These are phyloP conservation scores for Drosophila atripex DNA, from an alignment of 2,888 invertebrate species.

Conservation along the genomic window DNA sequence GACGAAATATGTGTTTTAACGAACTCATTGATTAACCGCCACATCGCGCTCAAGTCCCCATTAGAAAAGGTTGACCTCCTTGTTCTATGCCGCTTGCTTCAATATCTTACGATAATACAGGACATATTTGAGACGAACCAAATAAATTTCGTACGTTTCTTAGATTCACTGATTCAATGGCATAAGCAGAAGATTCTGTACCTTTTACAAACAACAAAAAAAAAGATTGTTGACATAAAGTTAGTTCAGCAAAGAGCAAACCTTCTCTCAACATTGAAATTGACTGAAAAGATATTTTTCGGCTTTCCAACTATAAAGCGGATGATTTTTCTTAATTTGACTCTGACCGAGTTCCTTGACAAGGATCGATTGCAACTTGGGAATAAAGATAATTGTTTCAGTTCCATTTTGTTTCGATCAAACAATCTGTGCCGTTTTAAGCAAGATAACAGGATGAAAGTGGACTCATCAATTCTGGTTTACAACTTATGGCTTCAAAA, in stretches of 20 bases:
- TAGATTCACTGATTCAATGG: slow-evolving; percentile 91
- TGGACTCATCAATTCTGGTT: slow-evolving; percentile 91
- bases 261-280: slow-evolving; percentile 53
- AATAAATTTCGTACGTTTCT: slow-evolving; percentile 88
- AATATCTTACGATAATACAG: slow-evolving; percentile 91
- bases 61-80: slow-evolving; percentile 91
- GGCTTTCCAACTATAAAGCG: slow-evolving; percentile 49
- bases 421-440: slow-evolving; percentile 87
- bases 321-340: slow-evolving; percentile 51
- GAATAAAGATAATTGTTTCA: slow-evolving; percentile 87
- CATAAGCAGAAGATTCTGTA: slow-evolving; percentile 82
- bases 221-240: slow-evolving; percentile 58
- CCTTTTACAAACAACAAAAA: slow-evolving; percentile 47
- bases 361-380: slow-evolving; percentile 83
- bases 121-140: slow-evolving; percentile 88
- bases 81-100: slow-evolving; percentile 91
- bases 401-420: slow-evolving; percentile 87
- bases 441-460: slow-evolving; percentile 85
- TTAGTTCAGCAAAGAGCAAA: slow-evolving; percentile 59
- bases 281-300: slow-evolving; percentile 55
- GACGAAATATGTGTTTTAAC: slow-evolving; percentile 87
- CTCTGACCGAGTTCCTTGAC: slow-evolving; percentile 70
- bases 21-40: slow-evolving; percentile 87
- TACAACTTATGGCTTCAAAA: slow-evolving; percentile 92
- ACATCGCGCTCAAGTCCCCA: slow-evolving; percentile 89